phyloP scores from a whole-genome alignment of 2,888 invertebrate species.

The Eudasyphora cyanicolor region DNA sequence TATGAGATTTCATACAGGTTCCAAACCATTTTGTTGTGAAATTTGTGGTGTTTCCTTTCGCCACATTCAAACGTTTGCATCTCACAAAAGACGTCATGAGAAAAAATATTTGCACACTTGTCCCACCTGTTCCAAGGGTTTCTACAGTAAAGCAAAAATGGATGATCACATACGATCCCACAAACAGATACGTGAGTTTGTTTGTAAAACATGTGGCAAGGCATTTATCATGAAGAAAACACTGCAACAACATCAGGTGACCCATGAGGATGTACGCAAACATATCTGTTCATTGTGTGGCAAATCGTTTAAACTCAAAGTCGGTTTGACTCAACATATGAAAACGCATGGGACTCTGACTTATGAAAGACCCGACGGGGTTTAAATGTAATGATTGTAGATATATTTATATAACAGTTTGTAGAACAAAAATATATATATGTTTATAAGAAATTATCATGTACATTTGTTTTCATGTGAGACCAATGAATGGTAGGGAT shows the following conservation, averaged over 20 bases:
- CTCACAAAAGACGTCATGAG: constrained; percentile 16
- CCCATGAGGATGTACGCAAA: constrained; percentile 26
- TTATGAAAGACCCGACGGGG: too few species aligned
- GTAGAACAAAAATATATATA: too few species aligned
- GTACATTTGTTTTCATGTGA: too few species aligned
- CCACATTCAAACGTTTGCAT: background rate
- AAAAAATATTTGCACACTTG: constrained; percentile 24
- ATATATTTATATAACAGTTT: too few species aligned
- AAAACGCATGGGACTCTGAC: constrained; percentile 17
- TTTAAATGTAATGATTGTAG: too few species aligned
- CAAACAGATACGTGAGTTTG: background rate
- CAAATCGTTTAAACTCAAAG: constrained; percentile 13
- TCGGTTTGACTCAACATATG: constrained; percentile 9
- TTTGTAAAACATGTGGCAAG: constrained; percentile 28
- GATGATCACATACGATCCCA: constrained; percentile 30
- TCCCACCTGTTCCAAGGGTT: constrained; percentile 32
- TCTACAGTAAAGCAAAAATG: constrained; percentile 4
- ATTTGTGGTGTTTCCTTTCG: constrained; percentile 30
- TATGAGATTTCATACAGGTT: constrained; percentile 30
- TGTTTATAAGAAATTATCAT: too few species aligned
- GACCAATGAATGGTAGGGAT: too few species aligned
- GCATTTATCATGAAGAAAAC: constrained; percentile 29
- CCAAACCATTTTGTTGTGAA: constrained; percentile 25
- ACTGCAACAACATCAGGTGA: constrained; percentile 3
- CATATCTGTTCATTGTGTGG: constrained; percentile 31